Conservation (phyloP, 2,797 vertebrate species). For the Chiroxiphia lanceolata region DNA sequence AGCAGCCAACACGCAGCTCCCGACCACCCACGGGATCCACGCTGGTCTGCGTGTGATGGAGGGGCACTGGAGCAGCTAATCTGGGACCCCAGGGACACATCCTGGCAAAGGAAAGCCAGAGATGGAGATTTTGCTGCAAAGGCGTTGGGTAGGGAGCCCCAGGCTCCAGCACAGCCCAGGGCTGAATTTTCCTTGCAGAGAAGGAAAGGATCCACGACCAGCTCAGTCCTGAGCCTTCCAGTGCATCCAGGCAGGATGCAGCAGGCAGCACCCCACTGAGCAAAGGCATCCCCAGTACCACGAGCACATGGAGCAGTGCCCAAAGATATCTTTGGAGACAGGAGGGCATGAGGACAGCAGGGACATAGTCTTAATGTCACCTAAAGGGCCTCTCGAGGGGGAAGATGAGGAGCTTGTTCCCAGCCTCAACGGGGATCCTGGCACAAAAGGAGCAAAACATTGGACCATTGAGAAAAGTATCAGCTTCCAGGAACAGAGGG, state of each 20-base stretch:
- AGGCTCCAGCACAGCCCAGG: not conserved
- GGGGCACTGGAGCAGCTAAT: conserved; percentile 2
- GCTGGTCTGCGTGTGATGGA: not conserved
- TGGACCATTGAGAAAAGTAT: not conserved
- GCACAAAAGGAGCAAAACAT: not conserved
- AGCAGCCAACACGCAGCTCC: not conserved
- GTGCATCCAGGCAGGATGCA: not conserved
- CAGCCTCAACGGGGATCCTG: not conserved
- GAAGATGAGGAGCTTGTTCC: not conserved
- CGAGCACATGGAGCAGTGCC: not conserved
- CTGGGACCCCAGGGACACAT: not conserved
- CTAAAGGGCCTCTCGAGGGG: not conserved
- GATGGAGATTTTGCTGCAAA: not conserved
- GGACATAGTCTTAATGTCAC: not conserved
- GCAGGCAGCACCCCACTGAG: not conserved
- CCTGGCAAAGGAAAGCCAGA: not conserved
- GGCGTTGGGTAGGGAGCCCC: not conserved
- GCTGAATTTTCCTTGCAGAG: not conserved
- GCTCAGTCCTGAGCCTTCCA: not conserved
- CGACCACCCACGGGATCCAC: not conserved
- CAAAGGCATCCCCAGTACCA: not conserved
- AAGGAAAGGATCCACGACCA: not conserved
- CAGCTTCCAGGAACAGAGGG: not conserved
- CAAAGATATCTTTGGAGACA: not conserved
- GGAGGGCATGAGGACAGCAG: fast-evolving